These are phyloP conservation scores for Cranoglanis bouderius DNA, from an alignment of 2,113 vertebrate genomes.

Conservation along the genomic window DNA sequence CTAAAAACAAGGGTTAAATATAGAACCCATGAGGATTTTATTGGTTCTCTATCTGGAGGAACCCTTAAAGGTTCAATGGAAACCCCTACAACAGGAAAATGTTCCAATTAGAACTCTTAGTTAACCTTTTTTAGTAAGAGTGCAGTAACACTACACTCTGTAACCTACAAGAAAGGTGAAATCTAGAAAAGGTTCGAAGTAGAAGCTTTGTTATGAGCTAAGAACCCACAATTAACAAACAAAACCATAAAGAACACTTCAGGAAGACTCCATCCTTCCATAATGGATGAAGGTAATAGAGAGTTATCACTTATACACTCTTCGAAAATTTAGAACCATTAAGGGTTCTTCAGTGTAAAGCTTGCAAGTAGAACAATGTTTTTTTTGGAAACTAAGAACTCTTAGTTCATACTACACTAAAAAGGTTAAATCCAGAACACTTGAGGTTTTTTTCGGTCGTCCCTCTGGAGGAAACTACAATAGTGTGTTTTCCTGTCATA, in stretches of 20 bases:
- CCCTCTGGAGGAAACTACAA: not conserved
- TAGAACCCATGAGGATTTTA: not conserved
- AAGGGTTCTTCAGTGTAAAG: not conserved
- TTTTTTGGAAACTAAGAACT: not conserved
- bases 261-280: not conserved
- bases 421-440: not conserved
- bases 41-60: too few relatives aligned
- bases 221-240: not conserved
- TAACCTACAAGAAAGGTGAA: not conserved
- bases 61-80: too few relatives aligned
- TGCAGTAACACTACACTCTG: not conserved
- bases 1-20: not conserved
- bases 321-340: not conserved
- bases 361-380: not conserved
- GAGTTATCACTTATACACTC: not conserved
- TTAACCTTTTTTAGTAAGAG: not conserved
- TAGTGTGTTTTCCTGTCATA: not conserved
- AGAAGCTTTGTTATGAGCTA: not conserved
- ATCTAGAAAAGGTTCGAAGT: not conserved
- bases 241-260: not conserved
- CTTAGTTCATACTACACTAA: not conserved
- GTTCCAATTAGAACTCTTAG: not conserved
- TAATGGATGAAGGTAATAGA: not conserved
- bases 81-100: too few relatives aligned
- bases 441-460: not conserved